Evolutionary conservation across 2,113 vertebrate species (phyloP), one percentile per base, ranked within the genome.

Genomic region (Amphiprion ocellaris): DNA sequence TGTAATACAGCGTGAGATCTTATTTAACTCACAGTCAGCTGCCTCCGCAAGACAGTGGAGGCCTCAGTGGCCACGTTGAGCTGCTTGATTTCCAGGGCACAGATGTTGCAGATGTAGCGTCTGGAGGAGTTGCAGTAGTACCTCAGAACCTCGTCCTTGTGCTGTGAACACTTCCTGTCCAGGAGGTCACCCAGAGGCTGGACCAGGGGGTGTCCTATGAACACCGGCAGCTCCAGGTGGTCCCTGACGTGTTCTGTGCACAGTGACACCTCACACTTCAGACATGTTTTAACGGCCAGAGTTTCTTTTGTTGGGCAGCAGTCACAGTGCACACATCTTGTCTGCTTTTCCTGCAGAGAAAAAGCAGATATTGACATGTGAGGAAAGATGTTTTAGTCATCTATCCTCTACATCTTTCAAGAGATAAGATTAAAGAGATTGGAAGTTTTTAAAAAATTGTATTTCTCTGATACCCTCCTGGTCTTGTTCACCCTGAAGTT

Each of bases 191-290:
- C 23, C 41, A 86, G 79, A 23, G 90, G 89, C 1, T 15, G 41
- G 10, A 90, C 85, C 14, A 94, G 69, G 10, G 75, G 83, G 74
- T 94, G 91, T 28, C 89, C 87, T 0, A 74, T 83, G 78, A 88
- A 94, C n/a, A 68, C 89, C 0, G 61, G 82, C 24, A 84, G 85
- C 60, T 84, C 62, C 44, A 46, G 78, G 77, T 94, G 93, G 23
- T 59, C 28, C 41, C 41, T 75, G 26, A 92, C 7, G 15, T 92
- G 93, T n/a, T 81, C 52, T 16, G 63, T 12, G 72, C 90, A 94
- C 75, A 93, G 62, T 0, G 92, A 90, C 63, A 92, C 87, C 70
- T 92, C 87, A 33, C 93, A 93, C 75, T 89, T 92, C 15, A 90
- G 71, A 24, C 90, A 94, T 0, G 81, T 86, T 66, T 90, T 92